A percentile compares a stretch with the other conserved stretches of the same genome.
Evolutionary conservation across 2,113 vertebrate genomes (phyloP).

Genomic region (Pelmatolapia mariae): DNA sequence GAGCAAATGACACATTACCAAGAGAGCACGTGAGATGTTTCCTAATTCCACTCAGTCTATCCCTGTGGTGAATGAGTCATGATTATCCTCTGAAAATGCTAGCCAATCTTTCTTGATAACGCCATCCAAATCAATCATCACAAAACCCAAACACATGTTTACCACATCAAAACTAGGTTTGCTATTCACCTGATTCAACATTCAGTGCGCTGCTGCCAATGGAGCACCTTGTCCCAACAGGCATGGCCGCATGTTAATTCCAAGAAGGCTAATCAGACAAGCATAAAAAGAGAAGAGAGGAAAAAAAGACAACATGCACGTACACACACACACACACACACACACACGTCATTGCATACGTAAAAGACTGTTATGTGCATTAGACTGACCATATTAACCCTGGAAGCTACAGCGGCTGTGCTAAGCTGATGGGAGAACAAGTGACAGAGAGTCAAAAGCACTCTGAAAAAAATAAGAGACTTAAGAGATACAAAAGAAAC

Average conservation of each 20-base stretch:
- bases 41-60: slow-evolving; percentile 8
- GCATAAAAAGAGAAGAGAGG: not conserved
- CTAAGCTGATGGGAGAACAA: slow-evolving; percentile 10
- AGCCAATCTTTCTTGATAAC: slow-evolving; percentile 1
- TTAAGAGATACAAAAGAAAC: not conserved
- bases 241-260: not conserved
- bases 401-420: not conserved
- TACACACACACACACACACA: not conserved
- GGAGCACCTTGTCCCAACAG: not conserved
- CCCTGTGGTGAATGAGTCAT: not conserved
- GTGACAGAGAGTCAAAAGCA: not conserved
- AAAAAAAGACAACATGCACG: not conserved
- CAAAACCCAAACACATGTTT: slow-evolving; percentile 31
- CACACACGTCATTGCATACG: not conserved
- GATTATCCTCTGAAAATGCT: slow-evolving; percentile 7
- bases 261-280: not conserved
- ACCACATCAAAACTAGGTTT: not conserved
- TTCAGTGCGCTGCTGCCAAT: not conserved
- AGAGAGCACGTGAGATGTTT: slow-evolving; percentile 9
- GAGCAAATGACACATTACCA: slow-evolving; percentile 29
- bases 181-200: not conserved
- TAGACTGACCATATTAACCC: not conserved
- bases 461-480: not conserved
- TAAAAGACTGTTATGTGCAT: not conserved
- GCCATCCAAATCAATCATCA: slow-evolving; percentile 35